Base-by-base conservation (phyloP, 2,888 invertebrate genomes). In the Malthinus flaveolus region DNA sequence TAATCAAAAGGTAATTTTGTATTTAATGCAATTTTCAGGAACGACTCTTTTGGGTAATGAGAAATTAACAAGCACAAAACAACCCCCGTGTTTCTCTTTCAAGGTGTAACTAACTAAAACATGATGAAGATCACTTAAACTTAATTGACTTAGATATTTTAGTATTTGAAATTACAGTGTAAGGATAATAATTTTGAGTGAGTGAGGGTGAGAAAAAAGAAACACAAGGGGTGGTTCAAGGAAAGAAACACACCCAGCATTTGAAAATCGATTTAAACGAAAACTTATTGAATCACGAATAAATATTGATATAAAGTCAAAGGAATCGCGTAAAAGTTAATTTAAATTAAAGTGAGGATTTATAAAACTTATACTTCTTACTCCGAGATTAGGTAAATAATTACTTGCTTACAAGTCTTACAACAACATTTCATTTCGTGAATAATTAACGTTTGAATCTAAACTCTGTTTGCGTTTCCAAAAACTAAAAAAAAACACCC, bases 1-100 rank as follows among this genome's bases (percentile, higher is more conserved):
- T 58, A 58, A 58, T 58, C 58, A 53, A 58, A 53, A 58, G 52
- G 58, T 58, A 58, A 58, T 58, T 58, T 44, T 12, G 44, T 33
- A 48, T 58, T 58, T 58, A 58, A 58, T 58, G 42, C 49, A 49
- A 58, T 58, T 58, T 58, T 58, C 58, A 37, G 44, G 48, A 44
- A 35, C 58, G 58, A 33, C 49, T 53, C 58, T 54, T 49, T 54
- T 32, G 37, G 36, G 37, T 59, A 59, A 59, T 50, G 54, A 54
- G 49, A 59, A 59, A 54, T 59, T 54, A 59, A 49, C 49, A 34
- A 32, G 50, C 37, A 54, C 23, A 23, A 23, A 23, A 5, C 23
- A 23, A 23, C 3, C 23, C 23, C 23, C 5, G 23, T 23, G 23
- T 23, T 23, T 23, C 23, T 23, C 23, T 23, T 23, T 23, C 23